phyloP scores from a whole-genome alignment of 2,113 vertebrate genomes.

The Lanius collurio region DNA sequence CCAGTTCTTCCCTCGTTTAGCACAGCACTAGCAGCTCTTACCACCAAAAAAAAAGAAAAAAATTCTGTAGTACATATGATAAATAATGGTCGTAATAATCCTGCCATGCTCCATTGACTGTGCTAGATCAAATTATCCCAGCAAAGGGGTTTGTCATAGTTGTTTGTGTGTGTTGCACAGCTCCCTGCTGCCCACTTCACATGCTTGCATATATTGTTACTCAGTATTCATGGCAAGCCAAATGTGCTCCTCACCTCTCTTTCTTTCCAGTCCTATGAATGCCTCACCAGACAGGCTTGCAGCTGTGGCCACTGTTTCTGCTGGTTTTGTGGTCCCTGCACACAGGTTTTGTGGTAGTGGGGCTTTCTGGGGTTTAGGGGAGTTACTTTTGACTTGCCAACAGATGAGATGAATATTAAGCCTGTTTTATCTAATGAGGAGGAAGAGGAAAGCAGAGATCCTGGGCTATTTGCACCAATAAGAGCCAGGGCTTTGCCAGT shows the following conservation, averaged over 20 bases:
- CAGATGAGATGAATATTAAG: background rate
- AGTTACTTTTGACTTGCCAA: background rate
- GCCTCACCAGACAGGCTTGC: background rate
- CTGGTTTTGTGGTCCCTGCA: background rate
- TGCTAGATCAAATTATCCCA: background rate
- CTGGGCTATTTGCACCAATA: rapidly evolving
- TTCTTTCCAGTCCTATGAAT: background rate
- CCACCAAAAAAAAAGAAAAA: background rate
- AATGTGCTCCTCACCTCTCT: background rate
- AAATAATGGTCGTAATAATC: background rate
- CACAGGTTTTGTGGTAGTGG: background rate
- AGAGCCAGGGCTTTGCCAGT: background rate
- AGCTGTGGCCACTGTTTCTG: rapidly evolving
- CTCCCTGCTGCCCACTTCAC: background rate
- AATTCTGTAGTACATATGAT: background rate
- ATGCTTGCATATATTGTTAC: background rate
- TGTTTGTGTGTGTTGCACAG: background rate
- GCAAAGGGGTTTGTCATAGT: background rate
- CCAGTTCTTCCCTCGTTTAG: background rate
- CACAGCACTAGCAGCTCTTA: background rate
- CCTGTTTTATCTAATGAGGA: background rate
- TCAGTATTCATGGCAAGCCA: background rate
- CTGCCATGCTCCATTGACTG: background rate
- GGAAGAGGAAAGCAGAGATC: background rate
- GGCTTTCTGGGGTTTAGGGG: background rate